phyloP scores from a whole-genome alignment of 1,140 invertebrate species.

The Octopus bimaculoides region DNA sequence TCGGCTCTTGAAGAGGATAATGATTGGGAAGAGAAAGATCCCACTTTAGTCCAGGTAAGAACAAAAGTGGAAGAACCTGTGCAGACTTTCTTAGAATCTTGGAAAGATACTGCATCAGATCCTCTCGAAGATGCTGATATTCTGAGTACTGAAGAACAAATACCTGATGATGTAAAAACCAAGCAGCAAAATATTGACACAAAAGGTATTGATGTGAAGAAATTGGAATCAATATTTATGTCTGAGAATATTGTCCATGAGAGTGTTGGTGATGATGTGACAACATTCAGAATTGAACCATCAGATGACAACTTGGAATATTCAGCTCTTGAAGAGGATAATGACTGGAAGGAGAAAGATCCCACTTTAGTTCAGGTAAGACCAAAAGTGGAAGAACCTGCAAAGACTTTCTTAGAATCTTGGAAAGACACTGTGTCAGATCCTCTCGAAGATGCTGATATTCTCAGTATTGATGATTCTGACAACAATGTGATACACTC shows the following conservation, averaged over 20 bases:
- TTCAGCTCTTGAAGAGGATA: not conserved
- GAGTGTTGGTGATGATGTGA: too few species aligned
- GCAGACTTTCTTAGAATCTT: not conserved
- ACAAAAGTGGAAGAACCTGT: not conserved
- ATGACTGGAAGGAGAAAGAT: not conserved
- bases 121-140: not conserved
- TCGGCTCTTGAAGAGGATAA: not conserved
- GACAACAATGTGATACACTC: too few species aligned
- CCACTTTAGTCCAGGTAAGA: too few species aligned
- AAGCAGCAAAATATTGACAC: not conserved
- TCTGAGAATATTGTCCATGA: too few species aligned
- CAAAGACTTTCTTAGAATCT: not conserved
- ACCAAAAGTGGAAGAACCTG: not conserved
- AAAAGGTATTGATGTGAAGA: not conserved
- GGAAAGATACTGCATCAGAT: not conserved
- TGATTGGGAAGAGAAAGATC: not conserved
- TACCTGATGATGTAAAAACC: not conserved
- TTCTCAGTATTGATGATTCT: too few species aligned
- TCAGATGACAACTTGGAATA: not conserved
- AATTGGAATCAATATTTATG: too few species aligned
- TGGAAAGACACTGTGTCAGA: constrained; percentile 2
- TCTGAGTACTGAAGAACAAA: not conserved
- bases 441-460: not conserved
- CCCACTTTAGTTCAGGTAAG: not conserved
- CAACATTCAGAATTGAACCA: not conserved